Base-by-base conservation (phyloP, 2,888 invertebrate species). In the Alsophila aescularia region DNA sequence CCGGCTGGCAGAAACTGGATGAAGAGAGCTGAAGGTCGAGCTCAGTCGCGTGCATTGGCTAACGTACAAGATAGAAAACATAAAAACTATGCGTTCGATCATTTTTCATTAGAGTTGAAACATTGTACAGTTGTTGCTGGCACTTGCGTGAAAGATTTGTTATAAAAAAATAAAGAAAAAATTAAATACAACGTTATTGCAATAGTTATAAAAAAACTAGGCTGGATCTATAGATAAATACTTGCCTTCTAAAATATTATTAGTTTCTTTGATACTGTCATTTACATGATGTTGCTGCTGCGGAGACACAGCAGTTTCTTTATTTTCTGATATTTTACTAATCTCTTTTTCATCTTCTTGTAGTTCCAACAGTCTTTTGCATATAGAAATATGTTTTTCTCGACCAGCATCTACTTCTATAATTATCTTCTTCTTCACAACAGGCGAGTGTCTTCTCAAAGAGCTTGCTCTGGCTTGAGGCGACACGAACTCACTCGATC, bases 171-270 rank as follows among this genome's bases (percentile, higher is more conserved):
- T n/a, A n/a, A n/a, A n/a, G n/a, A n/a, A n/a, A n/a, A n/a, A n/a
- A n/a, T n/a, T n/a, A n/a, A n/a, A n/a, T n/a, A n/a, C n/a, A n/a
- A n/a, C n/a, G n/a, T n/a, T n/a, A n/a, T n/a, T n/a, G n/a, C n/a
- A n/a, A n/a, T n/a, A n/a, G n/a, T n/a, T n/a, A n/a, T n/a, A n/a
- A n/a, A n/a, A n/a, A n/a, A n/a, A n/a, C n/a, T n/a, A n/a, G n/a
- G n/a, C n/a, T n/a, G n/a, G n/a, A n/a, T n/a, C n/a, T n/a, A n/a
- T n/a, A n/a, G n/a, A n/a, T n/a, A n/a, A n/a, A n/a, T 36, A 67
- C 70, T 65, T 74, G 86, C 87, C 85, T 73, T 85, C 77, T 39
- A 67, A 62, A 21, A 71, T 50, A 66, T 72, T 69, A 66, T 54
- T 70, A 47, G 59, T 9, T 9, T 27, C 31, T 2, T 8, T 34